Percentiles rank a stretch among this genome's conserved stretches.
Evolutionary conservation across 2,113 vertebrate species (phyloP).

Genomic region (Zosterops lateralis): DNA sequence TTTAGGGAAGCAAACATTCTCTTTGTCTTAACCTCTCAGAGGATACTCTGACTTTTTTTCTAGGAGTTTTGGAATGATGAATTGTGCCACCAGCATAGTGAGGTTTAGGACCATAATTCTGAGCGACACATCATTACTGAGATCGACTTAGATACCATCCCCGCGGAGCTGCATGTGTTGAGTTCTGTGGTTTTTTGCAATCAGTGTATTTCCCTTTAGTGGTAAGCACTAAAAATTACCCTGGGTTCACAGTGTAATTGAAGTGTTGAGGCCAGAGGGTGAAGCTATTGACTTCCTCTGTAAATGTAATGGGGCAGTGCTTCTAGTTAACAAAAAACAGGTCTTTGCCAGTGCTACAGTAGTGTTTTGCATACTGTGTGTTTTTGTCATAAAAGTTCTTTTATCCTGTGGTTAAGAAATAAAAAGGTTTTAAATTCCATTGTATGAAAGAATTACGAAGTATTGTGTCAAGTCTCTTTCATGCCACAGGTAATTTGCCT

Average conservation of each 20-base stretch:
- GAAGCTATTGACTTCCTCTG: slow-evolving; percentile 53
- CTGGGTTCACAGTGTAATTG: slow-evolving; percentile 14
- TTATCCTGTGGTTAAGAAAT: slow-evolving; percentile 19
- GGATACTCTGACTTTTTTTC: background rate
- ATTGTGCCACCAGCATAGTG: background rate
- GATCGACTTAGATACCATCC: slow-evolving; percentile 12
- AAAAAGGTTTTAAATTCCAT: background rate
- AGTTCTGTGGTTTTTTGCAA: slow-evolving; percentile 59
- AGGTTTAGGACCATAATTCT: background rate
- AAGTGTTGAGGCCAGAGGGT: slow-evolving; percentile 51
- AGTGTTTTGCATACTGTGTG: background rate
- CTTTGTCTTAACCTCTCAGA: background rate
- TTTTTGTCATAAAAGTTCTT: slow-evolving; percentile 6
- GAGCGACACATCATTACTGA: background rate
- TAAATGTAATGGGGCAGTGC: background rate
- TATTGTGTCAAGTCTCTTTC: background rate
- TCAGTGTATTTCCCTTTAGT: slow-evolving; percentile 48
- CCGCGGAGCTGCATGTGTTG: background rate
- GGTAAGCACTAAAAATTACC: slow-evolving; percentile 40
- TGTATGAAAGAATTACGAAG: background rate
- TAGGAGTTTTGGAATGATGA: background rate
- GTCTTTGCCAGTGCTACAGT: background rate
- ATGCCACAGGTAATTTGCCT: background rate
- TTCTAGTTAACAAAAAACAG: background rate
- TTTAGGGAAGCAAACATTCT: background rate